Evolutionary conservation across 2,797 vertebrate genomes (phyloP).

Genomic region (Morus bassanus): DNA sequence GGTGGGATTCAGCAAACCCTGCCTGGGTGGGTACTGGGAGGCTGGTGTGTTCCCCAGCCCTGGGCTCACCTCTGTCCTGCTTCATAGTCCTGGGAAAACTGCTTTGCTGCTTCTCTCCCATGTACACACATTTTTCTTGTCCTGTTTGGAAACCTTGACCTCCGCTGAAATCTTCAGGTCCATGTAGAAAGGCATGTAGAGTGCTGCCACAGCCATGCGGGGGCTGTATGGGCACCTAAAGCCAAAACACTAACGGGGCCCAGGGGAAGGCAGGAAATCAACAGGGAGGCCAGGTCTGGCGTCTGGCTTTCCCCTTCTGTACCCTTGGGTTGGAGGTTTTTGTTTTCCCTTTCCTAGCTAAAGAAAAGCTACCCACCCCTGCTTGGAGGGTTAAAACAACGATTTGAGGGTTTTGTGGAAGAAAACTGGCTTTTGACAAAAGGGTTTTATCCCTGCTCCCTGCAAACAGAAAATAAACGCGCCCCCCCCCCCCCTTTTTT

Average conservation of each 20-base stretch:
- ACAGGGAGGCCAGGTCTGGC: background rate
- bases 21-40: background rate
- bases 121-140: fast-evolving
- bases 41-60: background rate
- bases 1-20: background rate
- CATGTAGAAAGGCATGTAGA: fast-evolving
- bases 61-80: background rate
- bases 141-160: background rate
- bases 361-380: background rate
- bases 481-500: background rate
- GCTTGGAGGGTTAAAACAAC: background rate
- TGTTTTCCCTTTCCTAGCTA: background rate
- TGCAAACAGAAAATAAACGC: background rate
- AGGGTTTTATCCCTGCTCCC: background rate
- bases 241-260: fast-evolving
- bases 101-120: background rate
- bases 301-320: background rate
- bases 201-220: background rate
- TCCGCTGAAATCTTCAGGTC: background rate
- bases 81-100: background rate
- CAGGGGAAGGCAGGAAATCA: background rate
- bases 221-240: background rate
- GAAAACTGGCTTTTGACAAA: background rate
- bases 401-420: background rate
- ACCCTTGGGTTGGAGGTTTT: background rate